Base-by-base conservation (phyloP, 37 sponge, comb jelly and placozoan species). In the Mnemiopsis leidyi region DNA sequence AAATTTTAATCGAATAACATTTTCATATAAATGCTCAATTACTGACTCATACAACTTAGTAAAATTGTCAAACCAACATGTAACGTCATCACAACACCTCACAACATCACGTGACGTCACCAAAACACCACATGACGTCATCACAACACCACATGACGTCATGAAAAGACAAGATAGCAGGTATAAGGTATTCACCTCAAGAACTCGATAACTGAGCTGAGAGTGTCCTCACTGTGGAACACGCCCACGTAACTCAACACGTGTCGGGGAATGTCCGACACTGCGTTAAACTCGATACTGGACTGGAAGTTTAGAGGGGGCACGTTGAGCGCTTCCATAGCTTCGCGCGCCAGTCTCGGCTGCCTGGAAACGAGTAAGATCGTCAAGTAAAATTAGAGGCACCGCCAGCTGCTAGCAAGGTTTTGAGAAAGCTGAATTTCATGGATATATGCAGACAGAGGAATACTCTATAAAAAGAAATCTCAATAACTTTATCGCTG, bases 201-300 rank as follows among this genome's bases (percentile, higher is more conserved):
- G 39, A 85, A 23, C n/a, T n/a, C 26, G 33, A 85, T 85, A 26
- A 85, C 29, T 7, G 90, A 32, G 3, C 7, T 39, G 26, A 85
- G 90, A 3, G 90, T 85, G 39, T 85, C 90, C 2, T 85, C 90
- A 85, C 29, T 40, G 26, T 85, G 39, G 36, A 85, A 85, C 90
- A 40, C 90, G 5, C 90, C 90, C 0, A 61, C 39, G 61, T 85
- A 85, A 23, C 61, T 23, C 0, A 85, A 23, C 26, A 85, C 90
- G 25, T 28, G 90, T 0, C 35, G 90, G 0, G 90, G 90, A 38
- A 37, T 38, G 23, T 85, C 90, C 30, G 79, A 26, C 9, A 32
- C 79, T 34, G 36, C 18, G 1, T 32, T 77, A 36, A 77, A 77
- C 20, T 77, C 79, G 16, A 77, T 77, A 77, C 79, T 77, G 79